phyloP scores from a whole-genome alignment of 2,888 invertebrate genomes.

The Synergus umbraculus region DNA sequence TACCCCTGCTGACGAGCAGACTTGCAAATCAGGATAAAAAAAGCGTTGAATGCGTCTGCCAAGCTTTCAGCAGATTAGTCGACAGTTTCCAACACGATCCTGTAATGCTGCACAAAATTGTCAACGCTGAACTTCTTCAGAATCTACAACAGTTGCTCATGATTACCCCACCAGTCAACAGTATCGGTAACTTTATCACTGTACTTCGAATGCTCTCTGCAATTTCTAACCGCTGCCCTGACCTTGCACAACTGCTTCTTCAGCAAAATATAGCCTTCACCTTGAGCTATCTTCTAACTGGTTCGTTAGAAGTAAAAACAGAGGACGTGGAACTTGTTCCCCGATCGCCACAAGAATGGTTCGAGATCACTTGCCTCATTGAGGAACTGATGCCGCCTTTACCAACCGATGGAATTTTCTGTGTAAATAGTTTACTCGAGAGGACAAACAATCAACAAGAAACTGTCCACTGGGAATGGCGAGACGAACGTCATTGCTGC shows the following conservation, averaged over 20 bases:
- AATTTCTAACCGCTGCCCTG: constrained; percentile 97
- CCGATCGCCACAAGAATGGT: constrained; percentile 96
- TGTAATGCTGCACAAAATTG: constrained; percentile 93
- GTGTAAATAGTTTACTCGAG: constrained; percentile 93
- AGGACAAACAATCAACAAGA: constrained; percentile 85
- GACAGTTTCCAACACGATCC: constrained; percentile 97
- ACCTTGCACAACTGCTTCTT: constrained; percentile 93
- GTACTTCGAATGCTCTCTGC: constrained; percentile 97
- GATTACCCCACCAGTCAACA: constrained; percentile 96
- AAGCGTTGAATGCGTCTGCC: constrained; percentile 97
- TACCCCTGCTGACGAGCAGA: constrained; percentile 89
- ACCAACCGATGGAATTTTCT: constrained; percentile 96
- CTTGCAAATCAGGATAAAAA: constrained; percentile 96
- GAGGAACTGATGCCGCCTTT: constrained; percentile 98
- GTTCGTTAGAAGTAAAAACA: constrained; percentile 83
- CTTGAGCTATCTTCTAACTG: constrained; percentile 95
- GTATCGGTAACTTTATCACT: constrained; percentile 96
- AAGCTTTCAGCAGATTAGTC: constrained; percentile 96
- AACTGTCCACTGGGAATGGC: constrained; percentile 97
- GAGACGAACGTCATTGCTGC: constrained; percentile 94
- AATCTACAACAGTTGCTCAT: constrained; percentile 94
- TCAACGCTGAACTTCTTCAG: constrained; percentile 92
- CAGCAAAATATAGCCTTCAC: constrained; percentile 98
- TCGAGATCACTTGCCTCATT: constrained; percentile 97
- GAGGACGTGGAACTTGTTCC: constrained; percentile 91